phyloP scores from a whole-genome alignment of 2,113 vertebrate species.

The Hemiscyllium ocellatum region DNA sequence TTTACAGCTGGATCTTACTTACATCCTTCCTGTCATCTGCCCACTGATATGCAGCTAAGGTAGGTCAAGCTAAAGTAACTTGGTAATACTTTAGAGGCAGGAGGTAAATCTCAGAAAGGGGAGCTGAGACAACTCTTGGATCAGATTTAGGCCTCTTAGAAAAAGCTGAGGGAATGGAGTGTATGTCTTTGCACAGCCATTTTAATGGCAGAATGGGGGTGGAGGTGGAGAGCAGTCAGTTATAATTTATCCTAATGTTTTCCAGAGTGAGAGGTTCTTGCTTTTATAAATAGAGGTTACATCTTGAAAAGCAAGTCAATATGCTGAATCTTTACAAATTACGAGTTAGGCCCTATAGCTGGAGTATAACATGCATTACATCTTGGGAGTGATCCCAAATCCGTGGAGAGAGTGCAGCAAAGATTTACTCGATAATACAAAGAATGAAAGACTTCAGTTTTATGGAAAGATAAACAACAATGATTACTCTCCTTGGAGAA shows the following conservation, averaged over 20 bases:
- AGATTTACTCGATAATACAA: not conserved
- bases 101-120: not conserved
- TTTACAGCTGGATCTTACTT: not conserved
- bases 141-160: not conserved
- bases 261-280: not conserved
- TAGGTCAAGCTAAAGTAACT: not conserved
- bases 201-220: not conserved
- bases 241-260: not conserved
- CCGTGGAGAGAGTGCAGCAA: not conserved
- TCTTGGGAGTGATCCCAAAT: not conserved
- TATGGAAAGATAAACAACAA: not conserved
- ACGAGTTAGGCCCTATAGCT: not conserved
- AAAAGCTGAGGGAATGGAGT: not conserved
- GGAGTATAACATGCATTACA: not conserved
- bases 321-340: not conserved
- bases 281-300: not conserved
- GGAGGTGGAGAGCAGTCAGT: not conserved
- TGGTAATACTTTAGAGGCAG: no score
- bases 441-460: not conserved
- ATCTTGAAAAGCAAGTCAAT: not conserved
- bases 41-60: not conserved
- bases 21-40: not conserved
- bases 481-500: not conserved
- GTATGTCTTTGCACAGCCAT: not conserved
- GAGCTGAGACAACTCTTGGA: not conserved